Evolutionary conservation across 2,888 invertebrate genomes (phyloP).

Genomic region (Aphelenchoides bicaudatus): DNA sequence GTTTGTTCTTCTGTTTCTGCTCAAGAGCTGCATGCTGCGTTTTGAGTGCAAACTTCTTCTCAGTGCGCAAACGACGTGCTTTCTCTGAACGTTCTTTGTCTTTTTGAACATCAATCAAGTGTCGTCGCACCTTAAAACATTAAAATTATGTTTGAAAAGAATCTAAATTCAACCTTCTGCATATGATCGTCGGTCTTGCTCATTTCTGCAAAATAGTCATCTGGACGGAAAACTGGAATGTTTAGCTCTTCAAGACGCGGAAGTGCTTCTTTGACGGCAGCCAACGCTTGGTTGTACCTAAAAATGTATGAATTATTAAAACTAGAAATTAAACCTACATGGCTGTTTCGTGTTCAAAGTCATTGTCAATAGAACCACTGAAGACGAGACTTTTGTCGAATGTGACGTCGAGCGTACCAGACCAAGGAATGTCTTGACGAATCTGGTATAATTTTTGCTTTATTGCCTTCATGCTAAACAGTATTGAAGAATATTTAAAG

Average conservation of each 20-base stretch:
- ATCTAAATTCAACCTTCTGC: constrained; percentile 71
- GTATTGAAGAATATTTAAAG: too few relatives aligned
- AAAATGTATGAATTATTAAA: constrained; percentile 22
- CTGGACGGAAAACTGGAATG: constrained; percentile 78
- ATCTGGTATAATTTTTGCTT: constrained; percentile 38
- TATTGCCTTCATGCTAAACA: constrained; percentile 48
- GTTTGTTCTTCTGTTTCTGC: constrained; percentile 83
- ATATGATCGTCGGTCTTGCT: constrained; percentile 93
- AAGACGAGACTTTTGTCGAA: constrained; percentile 35
- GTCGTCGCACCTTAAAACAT: constrained; percentile 38
- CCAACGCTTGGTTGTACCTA: constrained; percentile 66
- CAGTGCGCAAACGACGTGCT: constrained; percentile 79
- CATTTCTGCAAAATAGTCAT: constrained; percentile 98
- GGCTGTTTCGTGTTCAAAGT: constrained; percentile 8
- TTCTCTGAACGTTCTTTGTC: constrained; percentile 83
- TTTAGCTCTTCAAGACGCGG: constrained; percentile 72
- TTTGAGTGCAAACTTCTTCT: constrained; percentile 87
- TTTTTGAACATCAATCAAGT: constrained; percentile 66
- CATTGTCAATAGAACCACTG: not conserved
- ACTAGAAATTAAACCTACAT: not conserved
- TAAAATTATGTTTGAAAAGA: not conserved
- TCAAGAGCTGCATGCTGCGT: constrained; percentile 63
- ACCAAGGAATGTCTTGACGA: constrained; percentile 47
- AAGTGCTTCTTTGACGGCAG: constrained; percentile 77
- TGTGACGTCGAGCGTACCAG: constrained; percentile 51